Conservation (phyloP, 2,113 vertebrate species). For the Sphaerodactylus townsendi region DNA sequence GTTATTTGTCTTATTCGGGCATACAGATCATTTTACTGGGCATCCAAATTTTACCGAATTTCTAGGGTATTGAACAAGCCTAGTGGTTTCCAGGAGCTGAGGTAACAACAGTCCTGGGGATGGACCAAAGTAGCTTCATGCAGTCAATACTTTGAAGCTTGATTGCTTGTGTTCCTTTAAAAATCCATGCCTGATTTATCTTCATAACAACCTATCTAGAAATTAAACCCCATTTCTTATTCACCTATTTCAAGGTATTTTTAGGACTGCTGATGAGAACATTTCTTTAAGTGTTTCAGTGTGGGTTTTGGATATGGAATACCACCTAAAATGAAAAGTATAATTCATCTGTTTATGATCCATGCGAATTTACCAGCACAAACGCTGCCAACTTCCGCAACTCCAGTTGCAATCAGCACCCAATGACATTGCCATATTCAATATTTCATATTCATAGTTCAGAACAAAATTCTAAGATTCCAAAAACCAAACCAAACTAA, state of each 20-base stretch:
- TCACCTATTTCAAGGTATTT: too few relatives aligned
- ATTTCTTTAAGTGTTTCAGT: background rate
- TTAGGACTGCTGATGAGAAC: background rate
- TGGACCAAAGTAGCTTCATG: background rate
- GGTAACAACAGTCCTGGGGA: background rate
- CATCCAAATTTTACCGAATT: too few relatives aligned
- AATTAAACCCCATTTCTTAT: background rate
- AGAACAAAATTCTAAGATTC: background rate
- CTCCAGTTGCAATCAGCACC: slow-evolving; percentile 11
- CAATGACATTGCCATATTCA: slow-evolving; percentile 8
- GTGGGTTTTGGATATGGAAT: background rate
- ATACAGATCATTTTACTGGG: too few relatives aligned
- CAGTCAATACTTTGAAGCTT: background rate
- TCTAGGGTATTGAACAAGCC: too few relatives aligned
- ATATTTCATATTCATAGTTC: background rate
- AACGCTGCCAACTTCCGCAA: slow-evolving; percentile 9
- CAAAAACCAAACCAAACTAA: background rate
- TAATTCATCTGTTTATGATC: slow-evolving; percentile 23
- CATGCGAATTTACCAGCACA: slow-evolving; percentile 40
- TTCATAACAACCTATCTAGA: background rate
- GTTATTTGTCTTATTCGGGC: too few relatives aligned
- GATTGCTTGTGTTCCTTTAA: background rate
- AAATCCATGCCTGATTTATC: background rate
- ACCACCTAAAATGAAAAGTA: slow-evolving; percentile 23
- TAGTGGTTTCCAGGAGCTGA: background rate